phyloP scores from a whole-genome alignment of 2,797 vertebrate species.

The Trichosurus vulpecula region DNA sequence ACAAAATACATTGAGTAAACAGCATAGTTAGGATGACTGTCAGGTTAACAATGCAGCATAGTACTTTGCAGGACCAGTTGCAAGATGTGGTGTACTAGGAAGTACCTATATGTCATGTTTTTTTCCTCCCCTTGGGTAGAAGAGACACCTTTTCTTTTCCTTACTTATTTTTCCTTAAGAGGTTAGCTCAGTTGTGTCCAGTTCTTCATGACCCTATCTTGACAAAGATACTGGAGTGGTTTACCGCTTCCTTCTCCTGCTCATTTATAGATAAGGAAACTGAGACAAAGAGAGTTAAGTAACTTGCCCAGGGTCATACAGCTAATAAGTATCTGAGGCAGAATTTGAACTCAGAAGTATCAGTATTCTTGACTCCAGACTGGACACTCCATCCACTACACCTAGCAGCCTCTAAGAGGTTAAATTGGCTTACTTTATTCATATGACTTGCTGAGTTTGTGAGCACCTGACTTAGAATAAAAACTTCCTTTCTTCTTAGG shows the following conservation, averaged over 20 bases:
- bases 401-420: too few species aligned
- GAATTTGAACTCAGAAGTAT: too few species aligned
- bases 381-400: too few species aligned
- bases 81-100: not conserved
- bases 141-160: not conserved
- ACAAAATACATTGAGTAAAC: not conserved
- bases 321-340: too few species aligned
- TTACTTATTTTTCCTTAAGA: slow-evolving; percentile 18
- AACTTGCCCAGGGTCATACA: too few species aligned
- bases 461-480: not conserved
- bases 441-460: slow-evolving; percentile 12
- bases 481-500: slow-evolving; percentile 22
- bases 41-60: not conserved
- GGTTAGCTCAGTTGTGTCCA: not conserved
- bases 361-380: too few species aligned
- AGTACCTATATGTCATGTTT: not conserved
- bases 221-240: too few species aligned
- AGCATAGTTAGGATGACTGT: not conserved
- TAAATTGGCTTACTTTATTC: slow-evolving; percentile 15
- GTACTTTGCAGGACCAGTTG: not conserved
- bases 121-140: not conserved
- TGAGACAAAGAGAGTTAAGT: too few species aligned
- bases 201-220: too few species aligned
- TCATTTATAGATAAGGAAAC: too few species aligned
- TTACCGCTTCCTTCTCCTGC: too few species aligned